Base-by-base conservation (phyloP, 2,888 invertebrate species). In the Cephus nigrinus region DNA sequence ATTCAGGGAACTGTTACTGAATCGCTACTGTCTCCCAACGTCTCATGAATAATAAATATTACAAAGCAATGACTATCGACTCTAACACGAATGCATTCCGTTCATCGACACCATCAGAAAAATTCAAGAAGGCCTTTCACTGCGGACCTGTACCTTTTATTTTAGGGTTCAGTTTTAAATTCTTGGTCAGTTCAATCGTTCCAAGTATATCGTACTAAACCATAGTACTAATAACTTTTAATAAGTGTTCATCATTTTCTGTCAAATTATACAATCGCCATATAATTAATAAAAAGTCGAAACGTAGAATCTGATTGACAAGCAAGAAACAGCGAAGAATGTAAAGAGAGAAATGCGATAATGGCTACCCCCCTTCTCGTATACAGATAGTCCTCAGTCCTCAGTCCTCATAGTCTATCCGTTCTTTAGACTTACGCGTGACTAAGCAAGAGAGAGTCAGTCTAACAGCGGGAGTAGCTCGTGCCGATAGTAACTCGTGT, bases 321-420 rank as follows among this genome's bases (percentile, higher is more conserved):
- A 55, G 23, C 55, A 23, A 55, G 55, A 55, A 55, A 55, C 23
- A 5, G 55, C 55, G 55, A 86, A 87, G 89, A 89, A 89, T 89
- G 89, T 87, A 88, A 89, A 89, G 88, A 88, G 86, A 89, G 88
- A 88, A 88, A 86, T 84, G 88, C 84, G 86, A 88, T 88, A 88
- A 87, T 80, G 84, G 77, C 84, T 83, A 85, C 84, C 85, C 85
- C 85, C 87, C 86, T 84, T 84, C 76, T 71, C 78, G 77, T 79
- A 78, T 77, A 81, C 80, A 79, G 81, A 80, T 79, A 81, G 80
- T 76, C 78, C 77, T 31, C 75, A 76, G 72, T 80, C 30, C 15
- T 69, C 69, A 32, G 71, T 71, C 12, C 33, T 71, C 71, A 12
- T 71, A 33, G 32, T 71, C 71, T 31, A 31, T 31, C 31, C 32